These are phyloP conservation scores for Tursiops truncatus DNA, from an alignment of 2,113 vertebrate species.

Conservation along the genomic window DNA sequence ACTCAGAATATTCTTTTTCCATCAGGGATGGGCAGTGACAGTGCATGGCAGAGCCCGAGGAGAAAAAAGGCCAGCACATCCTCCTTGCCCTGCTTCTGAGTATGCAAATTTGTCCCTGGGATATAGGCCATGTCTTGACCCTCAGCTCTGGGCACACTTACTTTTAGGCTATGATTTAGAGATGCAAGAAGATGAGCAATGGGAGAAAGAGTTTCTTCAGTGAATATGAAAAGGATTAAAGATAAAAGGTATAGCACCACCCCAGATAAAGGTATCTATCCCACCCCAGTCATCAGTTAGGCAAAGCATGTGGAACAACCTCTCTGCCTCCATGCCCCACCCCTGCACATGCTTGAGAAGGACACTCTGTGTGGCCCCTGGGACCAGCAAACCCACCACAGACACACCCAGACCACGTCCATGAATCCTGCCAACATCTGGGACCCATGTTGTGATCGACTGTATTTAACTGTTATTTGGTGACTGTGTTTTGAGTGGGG, in stretches of 20 bases:
- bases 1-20: neutral
- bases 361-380: neutral
- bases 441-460: neutral
- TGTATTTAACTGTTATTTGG: neutral
- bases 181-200: neutral
- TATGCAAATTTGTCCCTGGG: neutral
- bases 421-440: neutral
- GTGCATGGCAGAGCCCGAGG: neutral
- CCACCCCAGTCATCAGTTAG: neutral
- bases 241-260: neutral
- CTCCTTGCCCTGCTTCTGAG: neutral
- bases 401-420: neutral
- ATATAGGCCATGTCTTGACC: neutral
- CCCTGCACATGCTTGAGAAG: neutral
- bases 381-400: neutral
- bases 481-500: neutral
- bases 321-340: neutral
- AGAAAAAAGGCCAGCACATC: neutral
- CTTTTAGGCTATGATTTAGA: neutral
- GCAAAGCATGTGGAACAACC: neutral
- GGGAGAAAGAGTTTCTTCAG: neutral
- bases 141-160: neutral
- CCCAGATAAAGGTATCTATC: neutral
- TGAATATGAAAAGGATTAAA: neutral
- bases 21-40: neutral